Evolutionary conservation across 2,797 vertebrate genomes (phyloP), one percentile per base, ranked within the genome.

Genomic region (Margarornis squamiger): DNA sequence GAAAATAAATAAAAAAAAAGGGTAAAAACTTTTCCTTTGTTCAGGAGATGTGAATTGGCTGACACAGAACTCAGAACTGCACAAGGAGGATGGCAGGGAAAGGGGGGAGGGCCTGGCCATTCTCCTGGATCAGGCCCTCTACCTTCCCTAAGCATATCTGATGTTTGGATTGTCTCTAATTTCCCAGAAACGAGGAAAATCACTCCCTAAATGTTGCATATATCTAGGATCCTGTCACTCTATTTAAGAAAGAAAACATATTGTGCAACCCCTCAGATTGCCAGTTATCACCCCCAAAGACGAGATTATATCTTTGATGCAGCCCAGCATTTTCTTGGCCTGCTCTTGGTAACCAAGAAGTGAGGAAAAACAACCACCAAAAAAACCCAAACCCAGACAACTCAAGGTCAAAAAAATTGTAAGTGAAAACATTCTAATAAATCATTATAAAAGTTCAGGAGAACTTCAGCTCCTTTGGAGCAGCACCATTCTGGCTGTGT

Each of bases 371-470:
- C 14, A 26, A 30, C 1, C 27, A 83, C 19, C 41, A 45, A 30
- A 66, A 86, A 29, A 8, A 6, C 29, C 29, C 32, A 75, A 92
- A 27, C 3, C 17, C 52, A 59, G 54, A 68, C n/a, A 89, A 66
- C 18, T 86, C 39, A 23, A 81, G 41, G 75, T 62, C 65, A 74
- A 85, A 86, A 86, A 78, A 67, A 54, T 27, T 61, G 36, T 19
- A 81, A 86, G 41, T 65, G 15, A 93, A 94, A 77, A 88, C 71
- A 48, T 73, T 59, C 16, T 39, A 92, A 67, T 54, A 54, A 85
- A 49, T 86, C 75, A 49, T 19, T 75, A 61, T 83, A 78, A 61
- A 68, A 86, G 19, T 74, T 78, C 9, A 87, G 61, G 71, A 88
- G 58, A 75, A 48, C 32, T 68, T 71, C 19, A 51, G 7, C n/a